Evolutionary conservation across 2,888 invertebrate genomes (phyloP).

Genomic region (Diploptera punctata): DNA sequence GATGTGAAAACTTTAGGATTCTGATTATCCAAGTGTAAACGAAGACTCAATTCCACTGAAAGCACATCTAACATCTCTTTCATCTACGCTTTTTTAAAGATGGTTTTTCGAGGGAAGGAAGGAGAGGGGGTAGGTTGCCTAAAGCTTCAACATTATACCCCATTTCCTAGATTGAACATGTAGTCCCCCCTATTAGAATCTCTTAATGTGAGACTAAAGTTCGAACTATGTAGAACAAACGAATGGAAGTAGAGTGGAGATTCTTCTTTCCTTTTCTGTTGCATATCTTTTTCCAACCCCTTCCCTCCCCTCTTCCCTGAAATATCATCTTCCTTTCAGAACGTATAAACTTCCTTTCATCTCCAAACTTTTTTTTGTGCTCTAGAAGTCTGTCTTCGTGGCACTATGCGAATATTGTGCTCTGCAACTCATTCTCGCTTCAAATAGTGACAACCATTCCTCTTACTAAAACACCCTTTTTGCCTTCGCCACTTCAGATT

Average conservation of each 20-base stretch:
- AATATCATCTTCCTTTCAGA: no score
- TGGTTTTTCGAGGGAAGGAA: background rate
- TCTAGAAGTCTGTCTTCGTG: background rate
- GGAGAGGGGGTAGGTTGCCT: background rate
- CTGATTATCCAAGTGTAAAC: constrained; percentile 30
- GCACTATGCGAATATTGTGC: background rate
- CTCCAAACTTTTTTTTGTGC: background rate
- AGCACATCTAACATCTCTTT: constrained; percentile 28
- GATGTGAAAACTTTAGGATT: constrained; percentile 11
- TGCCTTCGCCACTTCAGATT: constrained; percentile 1
- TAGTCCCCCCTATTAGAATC: constrained; percentile 5
- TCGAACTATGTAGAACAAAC: background rate
- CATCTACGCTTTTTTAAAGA: constrained; percentile 10
- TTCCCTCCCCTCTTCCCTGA: background rate
- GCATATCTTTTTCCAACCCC: background rate
- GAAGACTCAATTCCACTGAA: constrained; percentile 31
- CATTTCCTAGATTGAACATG: constrained; percentile 24
- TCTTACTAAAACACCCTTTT: no score
- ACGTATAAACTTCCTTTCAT: background rate
- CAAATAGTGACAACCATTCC: background rate
- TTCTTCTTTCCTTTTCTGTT: background rate
- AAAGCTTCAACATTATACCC: background rate
- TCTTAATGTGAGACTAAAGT: constrained; percentile 12
- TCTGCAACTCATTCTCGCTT: background rate
- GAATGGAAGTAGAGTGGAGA: background rate